Evolutionary conservation across 92 coral and sea anemone species (phyloP).

Genomic region (Bergia puertoricense): DNA sequence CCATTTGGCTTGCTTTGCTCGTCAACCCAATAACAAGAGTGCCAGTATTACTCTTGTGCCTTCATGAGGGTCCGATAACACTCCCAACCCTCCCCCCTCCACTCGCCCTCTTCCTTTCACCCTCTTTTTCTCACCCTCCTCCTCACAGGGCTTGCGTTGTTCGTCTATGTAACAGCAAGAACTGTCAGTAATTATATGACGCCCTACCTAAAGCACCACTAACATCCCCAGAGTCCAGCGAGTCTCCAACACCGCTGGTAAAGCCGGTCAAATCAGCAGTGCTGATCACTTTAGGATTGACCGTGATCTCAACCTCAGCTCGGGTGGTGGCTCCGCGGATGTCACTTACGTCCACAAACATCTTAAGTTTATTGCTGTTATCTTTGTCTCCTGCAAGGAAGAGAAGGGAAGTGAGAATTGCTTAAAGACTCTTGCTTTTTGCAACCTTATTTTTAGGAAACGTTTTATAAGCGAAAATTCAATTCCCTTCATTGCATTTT

Average conservation of each 20-base stretch:
- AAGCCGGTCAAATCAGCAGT: conserved; percentile 41
- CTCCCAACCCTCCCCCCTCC: too few relatives aligned
- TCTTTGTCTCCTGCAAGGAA: conserved; percentile 61
- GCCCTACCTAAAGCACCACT: conserved; percentile 41
- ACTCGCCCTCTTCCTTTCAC: too few relatives aligned
- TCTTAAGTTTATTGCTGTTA: conserved; percentile 50
- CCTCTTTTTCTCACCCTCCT: neutral
- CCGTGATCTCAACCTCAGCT: conserved; percentile 50
- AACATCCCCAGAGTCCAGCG: conserved; percentile 39
- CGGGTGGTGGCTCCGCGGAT: conserved; percentile 59
- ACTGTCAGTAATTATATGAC: neutral
- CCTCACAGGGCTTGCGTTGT: neutral
- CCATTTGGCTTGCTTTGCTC: too few relatives aligned
- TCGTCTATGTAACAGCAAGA: neutral
- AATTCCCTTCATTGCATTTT: too few relatives aligned
- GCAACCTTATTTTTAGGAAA: neutral
- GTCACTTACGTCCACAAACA: conserved; percentile 72
- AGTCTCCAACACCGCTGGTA: conserved; percentile 7
- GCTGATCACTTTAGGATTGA: conserved; percentile 50
- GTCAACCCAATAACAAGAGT: too few relatives aligned
- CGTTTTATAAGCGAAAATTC: too few relatives aligned
- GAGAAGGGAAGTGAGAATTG: too few relatives aligned
- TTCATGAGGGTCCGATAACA: too few relatives aligned
- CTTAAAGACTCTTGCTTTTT: neutral
- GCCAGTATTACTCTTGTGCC: too few relatives aligned